Conservation (phyloP, 2,888 invertebrate species). For the Leptinotarsa peninsularis region DNA sequence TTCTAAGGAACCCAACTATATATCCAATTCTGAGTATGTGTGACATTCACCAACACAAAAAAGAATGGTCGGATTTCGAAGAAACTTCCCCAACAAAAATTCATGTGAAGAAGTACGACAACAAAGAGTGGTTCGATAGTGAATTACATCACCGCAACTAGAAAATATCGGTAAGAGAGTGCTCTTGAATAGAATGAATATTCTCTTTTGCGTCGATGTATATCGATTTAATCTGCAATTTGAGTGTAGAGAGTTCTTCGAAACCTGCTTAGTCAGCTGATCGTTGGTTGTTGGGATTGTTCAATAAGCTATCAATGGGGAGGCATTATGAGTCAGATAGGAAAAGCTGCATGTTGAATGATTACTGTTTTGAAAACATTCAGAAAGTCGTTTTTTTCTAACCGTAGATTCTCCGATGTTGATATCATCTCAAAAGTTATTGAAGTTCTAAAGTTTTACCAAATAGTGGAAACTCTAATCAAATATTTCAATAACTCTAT, state of each 20-base stretch:
- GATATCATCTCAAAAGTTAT: too few species aligned
- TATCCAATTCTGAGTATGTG: too few species aligned
- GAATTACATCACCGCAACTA: neutral
- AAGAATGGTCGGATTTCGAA: too few species aligned
- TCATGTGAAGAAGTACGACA: neutral
- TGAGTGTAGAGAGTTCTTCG: slow-evolving; percentile 58
- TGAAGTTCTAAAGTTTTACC: too few species aligned
- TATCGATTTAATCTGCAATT: slow-evolving; percentile 59
- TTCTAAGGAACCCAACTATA: too few species aligned
- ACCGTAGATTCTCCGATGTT: too few species aligned
- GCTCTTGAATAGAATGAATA: slow-evolving; percentile 56
- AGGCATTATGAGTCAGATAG: neutral
- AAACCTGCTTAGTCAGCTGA: slow-evolving; percentile 58
- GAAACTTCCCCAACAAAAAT: too few species aligned
- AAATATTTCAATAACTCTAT: too few species aligned
- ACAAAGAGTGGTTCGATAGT: neutral
- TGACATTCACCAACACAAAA: too few species aligned
- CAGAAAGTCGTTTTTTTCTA: neutral
- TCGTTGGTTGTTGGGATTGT: slow-evolving; percentile 58
- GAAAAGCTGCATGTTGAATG: neutral
- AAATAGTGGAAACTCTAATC: too few species aligned
- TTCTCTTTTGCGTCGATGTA: slow-evolving; percentile 57
- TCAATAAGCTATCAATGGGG: slow-evolving; percentile 51
- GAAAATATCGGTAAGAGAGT: slow-evolving; percentile 49
- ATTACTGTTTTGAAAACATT: neutral